These are phyloP conservation scores for Parambassis ranga DNA, from an alignment of 2,797 vertebrate species.

Conservation along the genomic window DNA sequence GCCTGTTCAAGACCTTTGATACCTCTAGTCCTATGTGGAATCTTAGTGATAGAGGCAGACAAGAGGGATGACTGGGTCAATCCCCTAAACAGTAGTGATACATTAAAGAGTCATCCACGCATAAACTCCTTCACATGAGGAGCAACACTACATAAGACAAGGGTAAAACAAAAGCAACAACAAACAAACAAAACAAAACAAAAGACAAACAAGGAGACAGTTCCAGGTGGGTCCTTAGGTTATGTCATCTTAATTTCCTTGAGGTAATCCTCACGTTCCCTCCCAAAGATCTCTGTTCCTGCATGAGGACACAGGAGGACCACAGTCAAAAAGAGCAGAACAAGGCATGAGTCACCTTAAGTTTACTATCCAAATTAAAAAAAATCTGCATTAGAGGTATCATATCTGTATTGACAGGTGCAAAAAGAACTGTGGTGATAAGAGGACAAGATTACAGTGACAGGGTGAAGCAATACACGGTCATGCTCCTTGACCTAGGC, in stretches of 20 bases:
- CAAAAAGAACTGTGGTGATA: slow-evolving; percentile 30
- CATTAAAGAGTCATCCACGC: slow-evolving; percentile 46
- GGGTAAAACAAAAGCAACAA: slow-evolving; percentile 28
- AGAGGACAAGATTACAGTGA: slow-evolving; percentile 41
- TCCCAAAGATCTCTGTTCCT: slow-evolving; percentile 69
- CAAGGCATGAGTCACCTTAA: not conserved
- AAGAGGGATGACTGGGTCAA: slow-evolving; percentile 35
- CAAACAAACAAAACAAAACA: slow-evolving; percentile 55
- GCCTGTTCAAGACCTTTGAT: slow-evolving; percentile 60
- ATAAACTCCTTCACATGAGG: slow-evolving; percentile 25
- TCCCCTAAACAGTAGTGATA: slow-evolving; percentile 58
- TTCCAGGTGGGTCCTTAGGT: slow-evolving; percentile 55
- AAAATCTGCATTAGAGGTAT: no score
- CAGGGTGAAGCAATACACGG: slow-evolving; percentile 44
- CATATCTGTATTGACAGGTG: no score
- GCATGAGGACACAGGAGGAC: slow-evolving; percentile 12
- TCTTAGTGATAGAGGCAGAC: slow-evolving; percentile 50
- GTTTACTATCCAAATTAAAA: slow-evolving; percentile 18
- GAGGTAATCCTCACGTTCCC: slow-evolving; percentile 66
- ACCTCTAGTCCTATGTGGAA: slow-evolving; percentile 60
- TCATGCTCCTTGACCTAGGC: slow-evolving; percentile 36
- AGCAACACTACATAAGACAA: slow-evolving; percentile 18
- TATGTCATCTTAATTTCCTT: slow-evolving; percentile 70
- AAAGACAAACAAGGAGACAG: slow-evolving; percentile 62
- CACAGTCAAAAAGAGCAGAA: not conserved